Evolutionary conservation across 2,888 invertebrate genomes (phyloP), one percentile per base, ranked within the genome.

Genomic region (Lymantria monacha): DNA sequence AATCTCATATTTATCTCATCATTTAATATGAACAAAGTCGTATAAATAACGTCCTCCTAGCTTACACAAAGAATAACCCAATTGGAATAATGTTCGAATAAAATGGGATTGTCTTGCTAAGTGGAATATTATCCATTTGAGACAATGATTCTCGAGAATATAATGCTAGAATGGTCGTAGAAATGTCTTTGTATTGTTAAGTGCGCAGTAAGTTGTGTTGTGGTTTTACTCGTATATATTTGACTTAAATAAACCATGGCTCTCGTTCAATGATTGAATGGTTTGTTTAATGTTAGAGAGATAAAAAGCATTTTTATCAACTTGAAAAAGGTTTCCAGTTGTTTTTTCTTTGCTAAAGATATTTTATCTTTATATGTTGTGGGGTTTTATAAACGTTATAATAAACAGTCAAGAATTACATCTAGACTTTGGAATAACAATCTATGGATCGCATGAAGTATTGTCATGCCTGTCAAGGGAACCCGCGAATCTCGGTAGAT

Each of bases 41-140:
- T 68, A 70, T 70, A 66, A 63, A 45, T 48, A 57, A 49, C 50
- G 48, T 61, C 51, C 51, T 59, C 1, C 64, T 61, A 67, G 57
- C 54, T 59, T 58, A 61, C 58, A 59, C 61, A 57, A 59, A 60
- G 56, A 59, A 65, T 64, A 68, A 59, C 53, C 48, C 48, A 64
- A 59, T 66, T 55, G 57, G 61, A 70, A 70, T 74, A 72, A 75
- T 70, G 67, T 67, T 60, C 59, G 62, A 70, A 74, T 77, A 73
- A 76, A 73, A 62, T 66, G 59, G 57, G 70, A 72, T 73, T 61
- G 72, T 69, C 71, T 61, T 53, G 52, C 62, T 75, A 72, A 77
- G 73, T 73, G 72, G 66, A 69, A 72, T 72, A 78, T 76, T 76
- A 76, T 75, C 74, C 71, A 71, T 69, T 66, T 60, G 72, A 76